Evolutionary conservation across 2,797 vertebrate species (phyloP).

Genomic region (Melanotaenia boesemani): DNA sequence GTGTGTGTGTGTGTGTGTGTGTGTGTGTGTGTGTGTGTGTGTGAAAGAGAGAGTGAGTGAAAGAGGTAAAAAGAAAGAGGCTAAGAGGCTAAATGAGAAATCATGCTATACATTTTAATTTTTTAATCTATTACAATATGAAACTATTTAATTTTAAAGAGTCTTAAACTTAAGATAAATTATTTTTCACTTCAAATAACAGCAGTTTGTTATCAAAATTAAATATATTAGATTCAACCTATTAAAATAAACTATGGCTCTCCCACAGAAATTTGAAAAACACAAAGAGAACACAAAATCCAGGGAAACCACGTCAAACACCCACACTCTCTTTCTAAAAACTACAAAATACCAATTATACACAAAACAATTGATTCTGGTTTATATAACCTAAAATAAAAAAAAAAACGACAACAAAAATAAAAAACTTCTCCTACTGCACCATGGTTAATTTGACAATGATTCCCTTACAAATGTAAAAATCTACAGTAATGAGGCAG

Average conservation of each 20-base stretch:
- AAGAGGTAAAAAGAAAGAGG: not conserved
- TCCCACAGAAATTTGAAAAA: not conserved
- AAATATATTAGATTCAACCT: not conserved
- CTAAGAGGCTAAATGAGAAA: constrained; percentile 1
- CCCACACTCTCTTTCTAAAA: not conserved
- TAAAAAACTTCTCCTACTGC: not conserved
- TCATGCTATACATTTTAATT: constrained; percentile 3
- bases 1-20: not conserved
- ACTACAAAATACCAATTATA: not conserved
- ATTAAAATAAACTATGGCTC: not conserved
- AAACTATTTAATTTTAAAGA: no score
- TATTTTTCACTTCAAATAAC: not conserved
- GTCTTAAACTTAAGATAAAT: not conserved
- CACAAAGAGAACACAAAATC: not conserved
- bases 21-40: not conserved
- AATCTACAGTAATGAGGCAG: not conserved
- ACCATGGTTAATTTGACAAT: not conserved
- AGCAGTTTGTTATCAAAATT: not conserved
- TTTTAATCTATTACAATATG: constrained; percentile 11
- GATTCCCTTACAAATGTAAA: not conserved
- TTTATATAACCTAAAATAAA: not conserved
- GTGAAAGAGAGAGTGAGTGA: not conserved
- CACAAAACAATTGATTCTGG: not conserved
- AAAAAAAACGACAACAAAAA: not conserved
- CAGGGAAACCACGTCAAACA: not conserved